Evolutionary conservation across 2,888 invertebrate genomes (phyloP).

Genomic region (Epinotia ramella): DNA sequence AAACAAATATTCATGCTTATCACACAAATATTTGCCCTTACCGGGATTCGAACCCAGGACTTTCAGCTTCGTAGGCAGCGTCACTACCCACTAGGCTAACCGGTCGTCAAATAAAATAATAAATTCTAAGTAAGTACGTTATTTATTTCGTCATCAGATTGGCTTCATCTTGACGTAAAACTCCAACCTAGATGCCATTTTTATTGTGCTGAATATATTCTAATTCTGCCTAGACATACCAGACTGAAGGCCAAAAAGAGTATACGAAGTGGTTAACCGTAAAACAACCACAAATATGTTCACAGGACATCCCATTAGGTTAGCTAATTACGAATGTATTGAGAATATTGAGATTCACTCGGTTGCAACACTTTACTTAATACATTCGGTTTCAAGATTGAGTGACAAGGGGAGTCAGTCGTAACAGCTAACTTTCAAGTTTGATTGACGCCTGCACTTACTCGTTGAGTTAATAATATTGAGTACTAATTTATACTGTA

Average conservation of each 20-base stretch:
- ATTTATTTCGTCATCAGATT: background rate
- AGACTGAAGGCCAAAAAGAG: background rate
- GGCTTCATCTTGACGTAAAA: background rate
- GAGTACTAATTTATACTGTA: conserved; percentile 64
- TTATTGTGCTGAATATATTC: background rate
- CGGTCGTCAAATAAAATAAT: too few species aligned
- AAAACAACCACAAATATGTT: background rate
- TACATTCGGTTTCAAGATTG: conserved; percentile 41
- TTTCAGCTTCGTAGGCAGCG: too few species aligned
- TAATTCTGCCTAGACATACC: background rate
- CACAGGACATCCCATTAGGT: conserved; percentile 2
- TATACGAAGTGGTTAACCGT: background rate
- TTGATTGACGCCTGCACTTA: conserved; percentile 60
- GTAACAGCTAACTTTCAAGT: conserved; percentile 57
- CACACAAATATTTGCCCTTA: too few species aligned
- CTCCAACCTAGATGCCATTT: background rate
- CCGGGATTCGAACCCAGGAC: too few species aligned
- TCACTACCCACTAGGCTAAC: too few species aligned
- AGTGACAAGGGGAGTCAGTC: conserved; percentile 39
- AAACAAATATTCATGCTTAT: too few species aligned
- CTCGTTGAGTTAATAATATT: conserved; percentile 54
- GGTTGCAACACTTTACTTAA: conserved; percentile 41
- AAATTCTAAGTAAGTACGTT: too few species aligned
- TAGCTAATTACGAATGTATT: conserved; percentile 12
- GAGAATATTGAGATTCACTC: conserved; percentile 33